Conservation (phyloP, 2,113 vertebrate genomes). For the Bos javanicus region DNA sequence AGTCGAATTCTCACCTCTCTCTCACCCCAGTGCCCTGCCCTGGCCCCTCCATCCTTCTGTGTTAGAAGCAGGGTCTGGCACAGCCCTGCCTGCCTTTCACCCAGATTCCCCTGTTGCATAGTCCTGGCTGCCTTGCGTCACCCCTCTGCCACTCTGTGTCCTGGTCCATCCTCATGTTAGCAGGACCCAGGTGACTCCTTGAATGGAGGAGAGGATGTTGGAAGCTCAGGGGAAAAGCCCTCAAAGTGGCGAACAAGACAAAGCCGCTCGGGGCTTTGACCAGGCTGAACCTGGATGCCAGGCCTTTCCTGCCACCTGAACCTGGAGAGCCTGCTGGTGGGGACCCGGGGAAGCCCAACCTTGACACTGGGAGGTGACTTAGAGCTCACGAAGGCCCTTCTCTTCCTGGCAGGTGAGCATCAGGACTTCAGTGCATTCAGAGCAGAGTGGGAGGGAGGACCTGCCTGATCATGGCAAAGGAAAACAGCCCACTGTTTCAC, state of each 20-base stretch:
- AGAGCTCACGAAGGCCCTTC: neutral
- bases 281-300: neutral
- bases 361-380: neutral
- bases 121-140: too few relatives aligned
- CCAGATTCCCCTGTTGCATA: neutral
- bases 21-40: accelerated
- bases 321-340: neutral
- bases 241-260: neutral
- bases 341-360: neutral
- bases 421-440: neutral
- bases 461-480: neutral
- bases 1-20: accelerated
- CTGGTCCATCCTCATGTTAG: neutral
- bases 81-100: neutral
- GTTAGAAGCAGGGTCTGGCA: neutral
- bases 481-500: neutral
- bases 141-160: neutral
- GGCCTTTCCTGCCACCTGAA: neutral
- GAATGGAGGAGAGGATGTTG: neutral
- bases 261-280: neutral
- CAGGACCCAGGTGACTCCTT: neutral
- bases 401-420: neutral
- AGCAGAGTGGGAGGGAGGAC: neutral
- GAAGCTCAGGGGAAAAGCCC: neutral
- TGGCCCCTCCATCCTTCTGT: neutral